phyloP scores from a whole-genome alignment of 2,113 vertebrate species.

The Aviceda subcristata region DNA sequence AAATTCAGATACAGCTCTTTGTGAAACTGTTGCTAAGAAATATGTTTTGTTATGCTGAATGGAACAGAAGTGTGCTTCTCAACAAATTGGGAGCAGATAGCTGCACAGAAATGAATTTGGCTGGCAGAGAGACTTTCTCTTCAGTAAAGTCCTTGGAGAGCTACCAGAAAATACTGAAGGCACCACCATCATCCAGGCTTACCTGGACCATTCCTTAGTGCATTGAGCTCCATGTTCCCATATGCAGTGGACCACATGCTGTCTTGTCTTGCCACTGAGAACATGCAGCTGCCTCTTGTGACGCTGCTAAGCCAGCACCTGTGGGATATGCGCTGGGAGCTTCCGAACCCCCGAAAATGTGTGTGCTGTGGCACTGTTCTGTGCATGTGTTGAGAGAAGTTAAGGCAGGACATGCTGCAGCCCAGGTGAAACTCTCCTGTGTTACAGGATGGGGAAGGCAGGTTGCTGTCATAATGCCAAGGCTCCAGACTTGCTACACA shows the following conservation, averaged over 20 bases:
- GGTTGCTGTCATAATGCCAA: background rate
- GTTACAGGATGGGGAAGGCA: background rate
- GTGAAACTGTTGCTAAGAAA: conserved; percentile 6
- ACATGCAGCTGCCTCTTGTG: background rate
- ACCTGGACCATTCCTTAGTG: background rate
- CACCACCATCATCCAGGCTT: background rate
- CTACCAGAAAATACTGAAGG: background rate
- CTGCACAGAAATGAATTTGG: background rate
- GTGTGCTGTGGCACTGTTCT: fast-evolving
- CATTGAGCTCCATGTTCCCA: background rate
- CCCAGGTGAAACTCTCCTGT: background rate
- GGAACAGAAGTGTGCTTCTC: background rate
- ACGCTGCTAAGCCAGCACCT: background rate
- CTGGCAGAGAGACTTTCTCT: background rate
- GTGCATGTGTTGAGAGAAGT: fast-evolving
- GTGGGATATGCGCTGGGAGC: fast-evolving
- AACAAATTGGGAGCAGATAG: background rate
- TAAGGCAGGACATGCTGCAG: background rate
- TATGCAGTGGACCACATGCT: background rate
- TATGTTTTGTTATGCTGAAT: background rate
- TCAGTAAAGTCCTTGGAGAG: background rate
- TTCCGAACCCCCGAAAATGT: background rate
- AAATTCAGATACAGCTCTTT: background rate
- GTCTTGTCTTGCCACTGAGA: background rate
- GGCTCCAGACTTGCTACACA: background rate